Evolutionary conservation across 2,797 vertebrate species (phyloP).

Genomic region (Tinamus major): DNA sequence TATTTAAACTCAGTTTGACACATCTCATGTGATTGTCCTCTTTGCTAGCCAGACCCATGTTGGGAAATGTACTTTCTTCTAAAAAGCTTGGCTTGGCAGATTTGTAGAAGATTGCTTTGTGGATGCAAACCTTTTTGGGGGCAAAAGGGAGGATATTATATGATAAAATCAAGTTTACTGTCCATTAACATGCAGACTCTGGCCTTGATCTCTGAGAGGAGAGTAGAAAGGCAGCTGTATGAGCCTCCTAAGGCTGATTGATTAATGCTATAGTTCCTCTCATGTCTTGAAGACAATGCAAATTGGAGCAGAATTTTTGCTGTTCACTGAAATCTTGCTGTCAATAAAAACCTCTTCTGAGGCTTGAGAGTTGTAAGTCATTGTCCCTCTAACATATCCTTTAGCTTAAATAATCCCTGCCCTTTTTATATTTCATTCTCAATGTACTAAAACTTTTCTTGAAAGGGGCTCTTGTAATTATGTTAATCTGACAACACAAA

Average conservation of each 20-base stretch:
- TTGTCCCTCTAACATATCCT: background rate
- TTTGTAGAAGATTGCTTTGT: background rate
- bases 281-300: background rate
- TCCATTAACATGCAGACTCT: background rate
- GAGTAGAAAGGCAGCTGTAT: background rate
- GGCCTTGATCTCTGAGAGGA: background rate
- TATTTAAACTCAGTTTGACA: background rate
- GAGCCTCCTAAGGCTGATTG: background rate
- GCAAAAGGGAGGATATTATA: background rate
- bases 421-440: background rate
- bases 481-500: background rate
- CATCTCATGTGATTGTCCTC: background rate
- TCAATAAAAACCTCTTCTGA: background rate
- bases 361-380: background rate
- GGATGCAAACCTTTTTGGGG: background rate
- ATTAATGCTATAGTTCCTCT: background rate
- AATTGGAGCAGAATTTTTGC: background rate
- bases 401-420: background rate
- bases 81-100: background rate
- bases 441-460: background rate
- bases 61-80: background rate
- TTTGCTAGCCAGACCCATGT: background rate
- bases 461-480: background rate
- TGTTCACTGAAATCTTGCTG: background rate
- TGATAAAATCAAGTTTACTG: background rate